These are phyloP conservation scores for Eustalomyia histrio DNA, from an alignment of 2,888 invertebrate genomes.

Conservation along the genomic window DNA sequence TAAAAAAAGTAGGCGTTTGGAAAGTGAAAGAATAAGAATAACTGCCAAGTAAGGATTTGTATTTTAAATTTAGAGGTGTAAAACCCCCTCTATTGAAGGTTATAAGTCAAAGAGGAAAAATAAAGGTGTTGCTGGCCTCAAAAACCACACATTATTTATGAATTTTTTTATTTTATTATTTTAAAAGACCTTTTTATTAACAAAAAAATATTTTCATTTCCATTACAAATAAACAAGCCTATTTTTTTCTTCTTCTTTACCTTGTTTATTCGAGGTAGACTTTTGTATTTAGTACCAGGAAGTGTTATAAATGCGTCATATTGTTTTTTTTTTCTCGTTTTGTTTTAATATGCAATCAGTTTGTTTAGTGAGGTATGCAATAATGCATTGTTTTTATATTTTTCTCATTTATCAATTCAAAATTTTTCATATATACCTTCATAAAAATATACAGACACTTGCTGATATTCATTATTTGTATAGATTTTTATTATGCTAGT, in stretches of 20 bases:
- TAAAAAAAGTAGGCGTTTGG: neutral
- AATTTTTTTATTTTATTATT: neutral
- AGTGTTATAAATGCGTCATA: slow-evolving; percentile 57
- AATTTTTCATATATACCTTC: slow-evolving; percentile 23
- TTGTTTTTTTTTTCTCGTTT: neutral
- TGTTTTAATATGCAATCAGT: slow-evolving; percentile 61
- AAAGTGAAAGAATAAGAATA: neutral
- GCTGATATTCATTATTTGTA: neutral
- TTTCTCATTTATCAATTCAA: slow-evolving; percentile 11
- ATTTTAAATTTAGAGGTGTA: neutral
- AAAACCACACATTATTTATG: neutral
- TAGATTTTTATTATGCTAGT: neutral
- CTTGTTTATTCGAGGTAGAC: neutral
- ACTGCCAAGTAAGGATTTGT: neutral
- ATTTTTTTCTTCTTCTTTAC: neutral
- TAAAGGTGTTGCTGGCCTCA: slow-evolving; percentile 1
- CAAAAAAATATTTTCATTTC: slow-evolving; percentile 16
- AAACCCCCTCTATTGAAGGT: neutral
- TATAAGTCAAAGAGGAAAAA: neutral
- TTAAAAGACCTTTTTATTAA: slow-evolving; percentile 20
- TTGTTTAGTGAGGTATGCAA: slow-evolving; percentile 61
- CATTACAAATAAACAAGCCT: slow-evolving; percentile 22
- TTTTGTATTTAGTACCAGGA: slow-evolving; percentile 39
- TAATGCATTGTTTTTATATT: slow-evolving; percentile 49
- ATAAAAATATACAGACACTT: neutral